These are phyloP conservation scores for Linepithema humile DNA, from an alignment of 1,140 invertebrate species.

Conservation along the genomic window DNA sequence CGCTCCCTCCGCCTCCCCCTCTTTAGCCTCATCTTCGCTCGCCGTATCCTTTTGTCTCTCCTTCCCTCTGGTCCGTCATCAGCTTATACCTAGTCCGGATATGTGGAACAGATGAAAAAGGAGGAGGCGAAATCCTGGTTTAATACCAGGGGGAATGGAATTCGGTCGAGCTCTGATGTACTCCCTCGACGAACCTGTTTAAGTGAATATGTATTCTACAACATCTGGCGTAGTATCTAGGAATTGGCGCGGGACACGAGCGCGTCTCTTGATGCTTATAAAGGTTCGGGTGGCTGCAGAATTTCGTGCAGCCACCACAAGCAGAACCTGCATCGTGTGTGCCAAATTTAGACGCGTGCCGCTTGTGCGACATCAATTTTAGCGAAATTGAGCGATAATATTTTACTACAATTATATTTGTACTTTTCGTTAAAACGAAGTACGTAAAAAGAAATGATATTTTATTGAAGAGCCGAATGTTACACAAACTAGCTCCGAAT, in stretches of 20 bases:
- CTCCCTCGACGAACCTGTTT: conserved; percentile 2
- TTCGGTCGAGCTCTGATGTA: conserved; percentile 13
- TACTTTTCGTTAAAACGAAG: no score
- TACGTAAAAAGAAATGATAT: no score
- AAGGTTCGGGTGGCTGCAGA: background rate
- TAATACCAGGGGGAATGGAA: conserved; percentile 47
- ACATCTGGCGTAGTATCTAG: conserved; percentile 9
- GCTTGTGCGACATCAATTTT: no score
- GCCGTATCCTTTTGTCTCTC: conserved; percentile 23
- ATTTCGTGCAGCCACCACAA: background rate
- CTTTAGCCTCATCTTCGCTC: conserved; percentile 32
- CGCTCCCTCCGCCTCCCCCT: conserved; percentile 12
- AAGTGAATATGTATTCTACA: conserved; percentile 10
- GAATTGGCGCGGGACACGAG: no score
- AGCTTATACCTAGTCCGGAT: conserved; percentile 44
- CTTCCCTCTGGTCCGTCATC: conserved; percentile 42
- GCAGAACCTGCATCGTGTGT: background rate
- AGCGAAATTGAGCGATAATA: no score
- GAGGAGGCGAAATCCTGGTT: conserved; percentile 30
- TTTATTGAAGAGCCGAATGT: background rate
- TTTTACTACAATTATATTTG: no score
- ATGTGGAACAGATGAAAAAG: conserved; percentile 45
- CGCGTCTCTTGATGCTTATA: no score
- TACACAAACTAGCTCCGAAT: background rate
- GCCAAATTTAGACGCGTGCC: background rate